Evolutionary conservation across 2,113 vertebrate genomes (phyloP).

Genomic region (Psittacara wagleri): DNA sequence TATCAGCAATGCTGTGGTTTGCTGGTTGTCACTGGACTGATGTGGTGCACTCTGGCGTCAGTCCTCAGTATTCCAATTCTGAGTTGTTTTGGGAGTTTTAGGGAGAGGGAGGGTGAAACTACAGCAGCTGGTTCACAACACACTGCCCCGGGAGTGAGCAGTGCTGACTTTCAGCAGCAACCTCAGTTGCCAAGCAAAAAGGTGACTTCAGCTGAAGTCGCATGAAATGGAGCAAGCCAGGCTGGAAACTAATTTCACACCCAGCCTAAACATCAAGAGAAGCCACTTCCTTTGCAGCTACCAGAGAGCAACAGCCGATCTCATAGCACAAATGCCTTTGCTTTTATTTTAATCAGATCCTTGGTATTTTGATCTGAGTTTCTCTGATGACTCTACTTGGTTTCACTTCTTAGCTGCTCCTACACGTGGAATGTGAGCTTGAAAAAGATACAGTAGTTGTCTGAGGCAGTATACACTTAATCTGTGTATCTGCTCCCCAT

Average conservation of each 20-base stretch:
- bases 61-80: not conserved
- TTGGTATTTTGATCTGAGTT: not conserved
- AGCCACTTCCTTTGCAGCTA: not conserved
- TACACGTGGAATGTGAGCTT: not conserved
- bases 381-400: not conserved
- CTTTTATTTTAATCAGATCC: not conserved
- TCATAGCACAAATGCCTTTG: not conserved
- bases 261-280: not conserved
- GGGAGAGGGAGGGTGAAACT: not conserved
- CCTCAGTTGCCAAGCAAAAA: not conserved
- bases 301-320: not conserved
- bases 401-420: not conserved
- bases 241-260: not conserved
- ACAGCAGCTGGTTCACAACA: not conserved
- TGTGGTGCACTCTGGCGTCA: not conserved
- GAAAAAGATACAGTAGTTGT: not conserved
- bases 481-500: not conserved
- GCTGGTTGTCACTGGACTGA: not conserved
- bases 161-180: not conserved
- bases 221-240: not conserved
- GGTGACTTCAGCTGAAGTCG: not conserved
- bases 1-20: not conserved
- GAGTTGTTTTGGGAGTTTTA: not conserved
- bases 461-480: not conserved
- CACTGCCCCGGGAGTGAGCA: not conserved